These are phyloP conservation scores for Cisticola juncidis DNA, from an alignment of 2,113 vertebrate species.

Conservation along the genomic window DNA sequence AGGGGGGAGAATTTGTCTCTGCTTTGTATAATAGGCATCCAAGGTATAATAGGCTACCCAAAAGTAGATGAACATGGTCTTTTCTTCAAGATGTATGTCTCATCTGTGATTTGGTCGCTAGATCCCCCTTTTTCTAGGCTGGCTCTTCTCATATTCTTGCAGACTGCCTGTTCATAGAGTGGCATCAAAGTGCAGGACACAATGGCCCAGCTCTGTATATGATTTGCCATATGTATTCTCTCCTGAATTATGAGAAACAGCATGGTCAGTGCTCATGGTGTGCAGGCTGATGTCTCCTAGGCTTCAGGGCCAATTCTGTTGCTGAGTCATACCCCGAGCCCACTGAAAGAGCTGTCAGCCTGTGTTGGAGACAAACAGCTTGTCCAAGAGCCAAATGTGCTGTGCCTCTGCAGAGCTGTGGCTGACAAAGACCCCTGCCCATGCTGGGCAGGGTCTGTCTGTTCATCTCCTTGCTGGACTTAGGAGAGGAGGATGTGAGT, in stretches of 20 bases:
- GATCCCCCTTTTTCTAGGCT: not conserved
- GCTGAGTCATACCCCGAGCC: not conserved
- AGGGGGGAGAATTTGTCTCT: not conserved
- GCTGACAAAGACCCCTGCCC: not conserved
- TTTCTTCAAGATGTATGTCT: not conserved
- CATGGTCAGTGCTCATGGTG: not conserved
- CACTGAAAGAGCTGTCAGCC: not conserved
- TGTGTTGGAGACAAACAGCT: not conserved
- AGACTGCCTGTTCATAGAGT: not conserved
- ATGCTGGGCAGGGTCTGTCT: not conserved
- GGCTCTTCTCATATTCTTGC: not conserved
- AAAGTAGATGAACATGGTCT: not conserved
- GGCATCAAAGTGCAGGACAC: not conserved
- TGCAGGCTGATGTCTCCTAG: not conserved
- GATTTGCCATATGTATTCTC: fast-evolving
- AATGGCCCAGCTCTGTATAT: not conserved
- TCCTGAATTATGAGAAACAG: not conserved
- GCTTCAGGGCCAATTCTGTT: not conserved
- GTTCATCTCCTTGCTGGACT: fast-evolving
- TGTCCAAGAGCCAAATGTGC: not conserved
- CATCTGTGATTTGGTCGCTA: not conserved
- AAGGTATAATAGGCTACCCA: not conserved
- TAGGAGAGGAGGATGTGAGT: not conserved
- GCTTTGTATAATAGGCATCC: not conserved
- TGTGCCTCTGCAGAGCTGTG: not conserved